Base-by-base conservation (phyloP, 2,888 invertebrate species). In the Caenorhabditis sp. region DNA sequence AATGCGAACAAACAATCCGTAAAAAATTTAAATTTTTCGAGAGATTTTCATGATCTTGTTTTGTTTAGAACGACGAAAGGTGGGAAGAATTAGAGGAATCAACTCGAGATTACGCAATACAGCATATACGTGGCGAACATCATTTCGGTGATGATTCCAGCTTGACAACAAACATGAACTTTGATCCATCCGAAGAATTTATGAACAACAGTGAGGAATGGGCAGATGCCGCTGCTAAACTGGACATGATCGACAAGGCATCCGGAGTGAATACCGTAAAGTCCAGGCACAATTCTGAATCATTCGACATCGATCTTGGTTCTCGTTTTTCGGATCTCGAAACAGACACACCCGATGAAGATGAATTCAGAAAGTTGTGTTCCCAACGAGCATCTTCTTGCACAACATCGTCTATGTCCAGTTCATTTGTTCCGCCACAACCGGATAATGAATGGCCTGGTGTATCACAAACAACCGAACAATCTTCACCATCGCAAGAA, bases 131-230 rank as follows among this genome's bases (percentile, higher is more conserved):
- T 19, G 4, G 3, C 5, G 19, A 36, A 36, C 27, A 17, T 51
- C 8, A 17, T 10, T 8, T 5, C 3, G 5, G 1, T 19, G 36
- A 58, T 36, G 31, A 31, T 5, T 26, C 55, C 10, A 26, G 14
- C 14, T 14, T 17, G 8, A 55, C 21, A 53, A 5, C 53, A 23
- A 19, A 53, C 6, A 12, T 53, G 19, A 53, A 21, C 4, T 10
- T 55, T 1, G 1, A 4, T 17, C 58, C 5, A 36, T 36, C 26
- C 5, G 24, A 21, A 5, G 58, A 36, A 8, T 58, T 58, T 60
- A 57, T 73, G 19, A 73, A 65, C 23, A 66, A 73, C 23, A 67
- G 72, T n/a, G 66, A 71, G 53, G 71, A 71, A 50, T 71, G 71
- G 71, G 49, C 66, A 5, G 71, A 71, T 57, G 71, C 63, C 6